Evolutionary conservation across 2,888 invertebrate genomes (phyloP).

Genomic region (Rhingia campestris): DNA sequence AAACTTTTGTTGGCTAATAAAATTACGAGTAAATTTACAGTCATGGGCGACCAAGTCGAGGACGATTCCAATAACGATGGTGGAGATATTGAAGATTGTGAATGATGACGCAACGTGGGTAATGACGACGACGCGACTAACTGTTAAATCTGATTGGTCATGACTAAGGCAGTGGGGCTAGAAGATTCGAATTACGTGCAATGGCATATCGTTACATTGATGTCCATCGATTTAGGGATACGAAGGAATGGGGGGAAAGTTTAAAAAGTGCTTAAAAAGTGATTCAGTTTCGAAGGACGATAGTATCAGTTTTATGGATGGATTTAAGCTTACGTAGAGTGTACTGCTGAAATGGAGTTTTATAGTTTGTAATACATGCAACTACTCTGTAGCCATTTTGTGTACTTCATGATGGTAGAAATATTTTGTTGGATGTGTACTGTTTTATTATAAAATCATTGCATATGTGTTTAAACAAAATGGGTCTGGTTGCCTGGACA

Average conservation of each 20-base stretch:
- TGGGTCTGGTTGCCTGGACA: no score
- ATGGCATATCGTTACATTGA: slow-evolving; percentile 19
- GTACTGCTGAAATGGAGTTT: no score
- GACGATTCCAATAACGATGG: slow-evolving; percentile 41
- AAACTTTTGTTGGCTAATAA: slow-evolving; percentile 64
- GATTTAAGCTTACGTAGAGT: neutral
- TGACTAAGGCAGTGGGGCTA: neutral
- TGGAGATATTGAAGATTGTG: slow-evolving; percentile 54
- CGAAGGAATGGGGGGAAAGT: neutral
- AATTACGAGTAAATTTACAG: slow-evolving; percentile 57
- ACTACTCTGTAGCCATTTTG: no score
- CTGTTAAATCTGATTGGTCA: slow-evolving; percentile 34
- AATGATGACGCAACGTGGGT: slow-evolving; percentile 14
- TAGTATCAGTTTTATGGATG: slow-evolving; percentile 8
- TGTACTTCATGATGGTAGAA: no score
- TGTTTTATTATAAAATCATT: no score
- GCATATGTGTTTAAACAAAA: no score
- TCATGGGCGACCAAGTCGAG: slow-evolving; percentile 9
- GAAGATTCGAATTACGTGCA: slow-evolving; percentile 29
- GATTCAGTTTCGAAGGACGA: slow-evolving; percentile 8
- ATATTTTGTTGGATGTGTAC: no score
- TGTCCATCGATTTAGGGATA: neutral
- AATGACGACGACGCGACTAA: slow-evolving; percentile 24
- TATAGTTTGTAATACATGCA: no score
- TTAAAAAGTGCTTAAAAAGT: slow-evolving; percentile 33